Evolutionary conservation across 2,113 vertebrate genomes (phyloP).

Genomic region (Apaloderma vittatum): DNA sequence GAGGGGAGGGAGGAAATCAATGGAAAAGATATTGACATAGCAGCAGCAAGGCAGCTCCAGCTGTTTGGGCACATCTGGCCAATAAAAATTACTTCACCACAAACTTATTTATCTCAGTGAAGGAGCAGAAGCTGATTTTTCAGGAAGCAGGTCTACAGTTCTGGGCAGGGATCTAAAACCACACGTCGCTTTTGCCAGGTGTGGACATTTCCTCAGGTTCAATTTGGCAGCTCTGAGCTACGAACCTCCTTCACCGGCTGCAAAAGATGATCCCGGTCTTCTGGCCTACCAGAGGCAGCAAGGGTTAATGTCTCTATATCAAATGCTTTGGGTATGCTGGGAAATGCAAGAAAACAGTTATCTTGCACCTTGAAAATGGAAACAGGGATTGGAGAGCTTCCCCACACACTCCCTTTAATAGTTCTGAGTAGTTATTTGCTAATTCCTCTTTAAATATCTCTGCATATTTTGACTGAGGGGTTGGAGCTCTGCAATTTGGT

Average conservation of each 20-base stretch:
- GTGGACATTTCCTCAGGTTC: background rate
- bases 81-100: background rate
- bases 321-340: background rate
- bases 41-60: background rate
- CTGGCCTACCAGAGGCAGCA: background rate
- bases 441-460: background rate
- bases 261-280: background rate
- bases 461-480: background rate
- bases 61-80: background rate
- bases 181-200: fast-evolving
- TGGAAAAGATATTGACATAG: background rate
- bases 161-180: background rate
- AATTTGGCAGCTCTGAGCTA: background rate
- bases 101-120: background rate
- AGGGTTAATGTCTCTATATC: background rate
- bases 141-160: background rate
- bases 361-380: background rate
- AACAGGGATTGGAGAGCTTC: background rate
- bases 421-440: background rate
- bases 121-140: background rate
- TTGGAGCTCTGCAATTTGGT: background rate
- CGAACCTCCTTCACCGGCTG: background rate
- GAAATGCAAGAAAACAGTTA: background rate
- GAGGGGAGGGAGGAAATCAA: fast-evolving
- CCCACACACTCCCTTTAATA: background rate